These are phyloP conservation scores for Achroia grisella DNA, from an alignment of 1,140 invertebrate species.

Conservation along the genomic window DNA sequence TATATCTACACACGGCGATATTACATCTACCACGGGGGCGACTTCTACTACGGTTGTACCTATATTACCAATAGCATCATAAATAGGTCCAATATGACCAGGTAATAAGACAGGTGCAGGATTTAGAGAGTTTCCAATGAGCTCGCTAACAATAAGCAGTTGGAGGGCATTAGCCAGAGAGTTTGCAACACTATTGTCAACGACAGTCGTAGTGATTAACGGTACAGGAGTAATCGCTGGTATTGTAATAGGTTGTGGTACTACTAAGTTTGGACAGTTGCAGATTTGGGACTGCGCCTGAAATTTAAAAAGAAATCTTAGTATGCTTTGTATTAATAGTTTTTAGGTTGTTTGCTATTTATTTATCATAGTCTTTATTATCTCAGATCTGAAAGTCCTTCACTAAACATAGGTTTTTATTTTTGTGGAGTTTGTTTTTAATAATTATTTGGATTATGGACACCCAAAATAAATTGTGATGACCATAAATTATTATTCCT, in stretches of 20 bases:
- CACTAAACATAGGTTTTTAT: too few species aligned
- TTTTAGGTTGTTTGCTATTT: too few species aligned
- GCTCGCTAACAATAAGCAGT: conserved; percentile 37
- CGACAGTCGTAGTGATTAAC: conserved; percentile 21
- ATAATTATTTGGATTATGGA: too few species aligned
- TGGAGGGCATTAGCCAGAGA: conserved; percentile 44
- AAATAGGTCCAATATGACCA: conserved; percentile 9
- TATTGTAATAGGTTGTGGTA: not conserved
- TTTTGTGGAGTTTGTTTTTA: too few species aligned
- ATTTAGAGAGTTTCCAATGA: conserved; percentile 25
- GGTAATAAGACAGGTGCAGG: not conserved
- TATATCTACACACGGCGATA: too few species aligned
- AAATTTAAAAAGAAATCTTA: not conserved
- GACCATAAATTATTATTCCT: too few species aligned
- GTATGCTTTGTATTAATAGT: not conserved
- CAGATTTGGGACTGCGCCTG: not conserved
- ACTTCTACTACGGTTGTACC: conserved; percentile 5
- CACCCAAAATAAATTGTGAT: too few species aligned
- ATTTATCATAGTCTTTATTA: too few species aligned
- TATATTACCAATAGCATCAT: conserved; percentile 15
- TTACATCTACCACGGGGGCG: conserved; percentile 2
- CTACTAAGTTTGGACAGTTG: not conserved
- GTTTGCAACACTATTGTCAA: conserved; percentile 39
- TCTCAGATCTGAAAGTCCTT: too few species aligned
- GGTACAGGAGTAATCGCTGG: not conserved